These are phyloP conservation scores for Chelidonichthys spinosus DNA, from an alignment of 2,797 vertebrate genomes.

Conservation along the genomic window DNA sequence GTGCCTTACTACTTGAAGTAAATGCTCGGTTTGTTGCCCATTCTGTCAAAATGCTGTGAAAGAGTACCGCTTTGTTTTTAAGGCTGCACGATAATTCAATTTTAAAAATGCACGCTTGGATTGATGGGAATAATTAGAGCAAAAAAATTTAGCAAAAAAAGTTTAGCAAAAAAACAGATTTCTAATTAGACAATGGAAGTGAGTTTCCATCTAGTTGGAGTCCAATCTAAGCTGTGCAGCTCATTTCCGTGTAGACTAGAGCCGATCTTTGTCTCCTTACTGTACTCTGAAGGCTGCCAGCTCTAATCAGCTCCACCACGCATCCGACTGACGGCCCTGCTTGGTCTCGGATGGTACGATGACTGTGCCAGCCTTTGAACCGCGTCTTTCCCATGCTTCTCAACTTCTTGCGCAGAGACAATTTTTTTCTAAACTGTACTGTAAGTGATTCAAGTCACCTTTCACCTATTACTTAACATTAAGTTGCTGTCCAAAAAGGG, in stretches of 20 bases:
- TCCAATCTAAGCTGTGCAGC: background rate
- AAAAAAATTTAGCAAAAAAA: conserved; percentile 3
- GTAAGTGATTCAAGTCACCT: conserved; percentile 14
- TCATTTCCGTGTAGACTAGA: conserved; percentile 20
- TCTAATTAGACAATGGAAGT: background rate
- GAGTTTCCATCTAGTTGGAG: conserved; percentile 6
- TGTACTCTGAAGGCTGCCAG: conserved; percentile 12
- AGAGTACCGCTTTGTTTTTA: conserved; percentile 25
- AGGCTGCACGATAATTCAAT: conserved; percentile 17
- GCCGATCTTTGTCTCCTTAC: conserved; percentile 18
- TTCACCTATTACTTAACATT: conserved; percentile 21
- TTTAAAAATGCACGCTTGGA: conserved; percentile 15
- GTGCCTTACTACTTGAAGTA: conserved; percentile 1
- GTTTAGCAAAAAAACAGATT: too few species aligned
- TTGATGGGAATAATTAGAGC: conserved; percentile 17
- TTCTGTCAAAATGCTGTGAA: background rate
- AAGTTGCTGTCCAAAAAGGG: too few species aligned
- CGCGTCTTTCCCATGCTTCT: conserved; percentile 26
- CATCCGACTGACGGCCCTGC: conserved; percentile 25
- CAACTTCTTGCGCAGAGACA: conserved; percentile 1
- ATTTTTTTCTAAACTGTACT: conserved; percentile 2
- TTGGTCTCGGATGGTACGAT: conserved; percentile 14
- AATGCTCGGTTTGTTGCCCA: background rate
- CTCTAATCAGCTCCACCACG: conserved; percentile 16
- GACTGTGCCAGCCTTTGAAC: conserved; percentile 26